Conservation (phyloP, 2,113 vertebrate genomes). For the Zingel zingel region DNA sequence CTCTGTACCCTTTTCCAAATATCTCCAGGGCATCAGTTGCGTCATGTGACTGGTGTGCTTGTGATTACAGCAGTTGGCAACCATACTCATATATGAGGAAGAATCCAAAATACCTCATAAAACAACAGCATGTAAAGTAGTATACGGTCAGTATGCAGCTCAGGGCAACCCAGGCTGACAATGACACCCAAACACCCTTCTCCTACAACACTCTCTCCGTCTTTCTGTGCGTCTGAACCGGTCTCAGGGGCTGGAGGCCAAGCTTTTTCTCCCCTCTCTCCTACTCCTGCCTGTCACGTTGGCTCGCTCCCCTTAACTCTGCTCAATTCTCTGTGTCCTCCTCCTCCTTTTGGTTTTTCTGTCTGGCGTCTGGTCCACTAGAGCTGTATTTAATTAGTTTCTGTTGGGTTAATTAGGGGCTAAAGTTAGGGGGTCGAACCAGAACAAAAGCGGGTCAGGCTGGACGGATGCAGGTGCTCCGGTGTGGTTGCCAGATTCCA, state of each 20-base stretch:
- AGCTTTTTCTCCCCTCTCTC: conserved; percentile 32
- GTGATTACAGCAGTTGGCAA: conserved; percentile 78
- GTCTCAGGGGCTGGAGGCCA: conserved; percentile 54
- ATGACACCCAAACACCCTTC: conserved; percentile 8
- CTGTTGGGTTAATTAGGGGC: conserved; percentile 86
- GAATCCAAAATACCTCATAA: conserved; percentile 62
- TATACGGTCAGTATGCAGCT: conserved; percentile 41
- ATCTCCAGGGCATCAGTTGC: conserved; percentile 78
- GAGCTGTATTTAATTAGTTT: conserved; percentile 87
- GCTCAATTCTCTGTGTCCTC: conserved; percentile 56
- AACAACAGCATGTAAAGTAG: conserved; percentile 39
- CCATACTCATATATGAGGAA: conserved; percentile 21
- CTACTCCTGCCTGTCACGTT: conserved; percentile 53
- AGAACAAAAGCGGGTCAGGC: conserved; percentile 83
- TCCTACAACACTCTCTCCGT: conserved; percentile 15
- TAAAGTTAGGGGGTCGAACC: conserved; percentile 81
- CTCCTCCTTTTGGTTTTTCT: conserved; percentile 35
- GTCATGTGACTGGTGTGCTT: conserved; percentile 78
- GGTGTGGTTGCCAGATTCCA: conserved; percentile 81
- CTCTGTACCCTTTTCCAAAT: conserved; percentile 73
- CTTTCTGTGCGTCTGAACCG: conserved; percentile 29
- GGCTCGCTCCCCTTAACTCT: conserved; percentile 45
- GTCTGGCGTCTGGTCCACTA: conserved; percentile 78
- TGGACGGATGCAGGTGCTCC: conserved; percentile 82
- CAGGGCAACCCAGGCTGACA: conserved; percentile 22